phyloP scores from a whole-genome alignment of 64 coral and sea anemone genomes.

The Stylophora pistillata region DNA sequence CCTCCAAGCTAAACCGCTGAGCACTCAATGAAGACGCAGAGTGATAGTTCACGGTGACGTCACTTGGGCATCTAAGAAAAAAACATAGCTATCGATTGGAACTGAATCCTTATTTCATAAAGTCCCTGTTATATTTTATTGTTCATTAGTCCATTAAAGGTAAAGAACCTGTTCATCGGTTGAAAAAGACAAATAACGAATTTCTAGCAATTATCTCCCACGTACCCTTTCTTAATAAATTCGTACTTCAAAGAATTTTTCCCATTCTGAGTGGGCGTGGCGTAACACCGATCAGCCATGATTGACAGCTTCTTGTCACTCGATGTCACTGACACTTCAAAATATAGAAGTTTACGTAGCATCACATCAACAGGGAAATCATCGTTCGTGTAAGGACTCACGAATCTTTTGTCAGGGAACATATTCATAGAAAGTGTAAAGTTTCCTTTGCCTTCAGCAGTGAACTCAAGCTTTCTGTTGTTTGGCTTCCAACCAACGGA shows the following conservation, averaged over 20 bases:
- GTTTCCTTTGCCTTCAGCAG: conserved; percentile 35
- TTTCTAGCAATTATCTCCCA: background rate
- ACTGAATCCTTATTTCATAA: no score
- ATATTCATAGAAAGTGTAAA: conserved; percentile 40
- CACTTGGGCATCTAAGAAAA: conserved; percentile 39
- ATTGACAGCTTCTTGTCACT: conserved; percentile 58
- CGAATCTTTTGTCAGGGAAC: conserved; percentile 32
- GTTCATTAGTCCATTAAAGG: background rate
- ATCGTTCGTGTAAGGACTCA: conserved; percentile 18
- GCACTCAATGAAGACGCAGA: background rate
- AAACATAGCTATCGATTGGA: background rate
- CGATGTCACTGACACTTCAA: conserved; percentile 36
- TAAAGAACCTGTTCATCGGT: background rate
- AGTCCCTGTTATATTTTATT: background rate
- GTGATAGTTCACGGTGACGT: conserved; percentile 28
- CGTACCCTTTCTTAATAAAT: conserved; percentile 58
- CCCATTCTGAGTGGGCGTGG: conserved; percentile 23
- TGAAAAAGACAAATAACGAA: background rate
- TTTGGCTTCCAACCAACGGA: conserved; percentile 12
- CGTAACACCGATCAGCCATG: conserved; percentile 59
- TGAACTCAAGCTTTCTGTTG: background rate
- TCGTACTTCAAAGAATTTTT: conserved; percentile 38
- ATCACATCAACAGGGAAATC: conserved; percentile 57
- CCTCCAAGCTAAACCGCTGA: conserved; percentile 53
- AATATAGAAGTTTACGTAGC: conserved; percentile 38